phyloP scores from a whole-genome alignment of 2,888 invertebrate species.

The Tinea pellionella region DNA sequence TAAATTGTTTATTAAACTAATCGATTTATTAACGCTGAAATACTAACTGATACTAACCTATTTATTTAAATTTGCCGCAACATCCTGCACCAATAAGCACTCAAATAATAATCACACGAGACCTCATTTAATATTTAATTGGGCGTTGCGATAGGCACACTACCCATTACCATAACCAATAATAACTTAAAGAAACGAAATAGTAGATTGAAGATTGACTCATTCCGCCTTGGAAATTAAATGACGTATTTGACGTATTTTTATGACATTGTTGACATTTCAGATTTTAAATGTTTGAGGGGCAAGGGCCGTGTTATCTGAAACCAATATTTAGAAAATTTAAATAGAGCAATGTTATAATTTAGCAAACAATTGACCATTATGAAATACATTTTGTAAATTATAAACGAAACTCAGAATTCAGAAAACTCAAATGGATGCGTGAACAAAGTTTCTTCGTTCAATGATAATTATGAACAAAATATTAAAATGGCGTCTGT shows the following conservation, averaged over 20 bases:
- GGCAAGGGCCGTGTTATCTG: no score
- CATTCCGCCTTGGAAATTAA: not conserved
- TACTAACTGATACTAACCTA: conserved; percentile 6
- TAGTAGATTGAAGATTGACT: not conserved
- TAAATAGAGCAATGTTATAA: no score
- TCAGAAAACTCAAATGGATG: no score
- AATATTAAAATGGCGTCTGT: conserved; percentile 41
- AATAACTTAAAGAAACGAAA: not conserved
- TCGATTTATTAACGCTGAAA: not conserved
- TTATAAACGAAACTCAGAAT: no score
- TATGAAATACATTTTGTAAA: no score
- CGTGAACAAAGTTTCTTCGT: not conserved
- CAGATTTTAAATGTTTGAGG: not conserved
- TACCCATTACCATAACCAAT: not conserved
- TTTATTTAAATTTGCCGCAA: conserved; percentile 8
- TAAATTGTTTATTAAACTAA: not conserved
- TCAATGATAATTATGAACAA: not conserved
- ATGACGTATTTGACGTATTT: not conserved
- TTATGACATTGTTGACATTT: not conserved
- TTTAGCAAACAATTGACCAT: no score
- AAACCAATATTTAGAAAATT: no score
- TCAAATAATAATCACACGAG: not conserved
- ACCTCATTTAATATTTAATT: conserved; percentile 10
- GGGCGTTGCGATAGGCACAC: not conserved
- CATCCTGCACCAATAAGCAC: conserved; percentile 9